Base-by-base conservation (phyloP, 2,113 vertebrate species). In the Rostratula benghalensis region DNA sequence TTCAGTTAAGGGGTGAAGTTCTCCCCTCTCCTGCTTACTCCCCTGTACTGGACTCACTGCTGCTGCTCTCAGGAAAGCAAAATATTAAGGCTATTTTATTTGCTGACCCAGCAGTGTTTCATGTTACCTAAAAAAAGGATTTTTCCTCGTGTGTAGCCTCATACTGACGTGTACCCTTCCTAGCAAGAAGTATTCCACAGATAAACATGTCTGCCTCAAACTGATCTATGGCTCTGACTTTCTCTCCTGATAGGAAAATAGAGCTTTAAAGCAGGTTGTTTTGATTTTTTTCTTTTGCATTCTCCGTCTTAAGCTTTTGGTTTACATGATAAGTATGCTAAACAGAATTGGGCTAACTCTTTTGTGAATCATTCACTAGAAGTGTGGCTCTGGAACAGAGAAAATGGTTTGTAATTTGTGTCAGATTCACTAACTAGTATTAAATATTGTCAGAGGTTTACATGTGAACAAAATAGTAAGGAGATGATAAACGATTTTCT, bases 61-160 rank as follows among this genome's bases (percentile, higher is more conserved):
- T 94, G 95, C 60, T 89, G 43, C 68, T 93, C 39, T 71, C 43
- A 68, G 23, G 37, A 77, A 64, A 81, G 39, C 59, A 46, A 85
- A 93, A 90, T 50, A 41, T 7, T 31, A 19, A 57, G 41, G 48
- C 8, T 69, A 67, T 89, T 88, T 93, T 69, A 67, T 89, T 88
- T 93, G 56, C 83, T 87, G 73, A 67, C n/a, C n/a, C 75, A 46
- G 50, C 30, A 39, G 18, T 43, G 30, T 61, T 85, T 83, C 89
- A 67, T 75, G 35, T 84, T 80, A 86, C 83, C 71, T 90, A 81
- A 96, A 71, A 54, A 87, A 81, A 96, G 37, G 54, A 59, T 81
- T 78, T 81, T 83, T 81, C 50, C 45, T 54, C 33, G 70, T 63
- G 31, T 43, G 10, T 21, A 85, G 31, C 25, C 35, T 93, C 2